phyloP scores from a whole-genome alignment of 2,113 vertebrate species.

The Albula glossodonta region DNA sequence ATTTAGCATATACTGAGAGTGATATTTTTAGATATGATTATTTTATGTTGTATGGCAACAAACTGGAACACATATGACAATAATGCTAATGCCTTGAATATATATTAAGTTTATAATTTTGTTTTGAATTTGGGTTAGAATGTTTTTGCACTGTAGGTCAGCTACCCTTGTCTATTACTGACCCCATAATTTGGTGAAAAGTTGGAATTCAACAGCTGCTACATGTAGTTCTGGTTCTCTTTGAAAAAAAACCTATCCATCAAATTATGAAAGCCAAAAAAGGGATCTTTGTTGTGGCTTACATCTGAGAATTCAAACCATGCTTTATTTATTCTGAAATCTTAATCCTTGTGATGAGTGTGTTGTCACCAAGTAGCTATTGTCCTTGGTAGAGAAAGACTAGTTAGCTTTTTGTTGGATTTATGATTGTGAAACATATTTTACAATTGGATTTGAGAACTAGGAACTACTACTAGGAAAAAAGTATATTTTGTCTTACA shows the following conservation, averaged over 20 bases:
- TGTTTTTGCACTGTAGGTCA: conserved; percentile 47
- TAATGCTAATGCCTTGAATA: conserved; percentile 27
- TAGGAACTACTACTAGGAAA: not conserved
- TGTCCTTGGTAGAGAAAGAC: not conserved
- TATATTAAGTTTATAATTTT: conserved; percentile 24
- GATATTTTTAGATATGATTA: conserved; percentile 8
- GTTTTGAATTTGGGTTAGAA: conserved; percentile 20
- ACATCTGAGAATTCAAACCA: conserved; percentile 14
- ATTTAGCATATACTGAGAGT: conserved; percentile 17
- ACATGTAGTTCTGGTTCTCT: not conserved
- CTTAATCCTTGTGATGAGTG: not conserved
- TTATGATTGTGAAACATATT: not conserved
- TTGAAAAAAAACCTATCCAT: not conserved
- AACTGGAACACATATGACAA: conserved; percentile 33
- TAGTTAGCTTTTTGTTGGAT: not conserved
- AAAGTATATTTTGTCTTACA: not conserved
- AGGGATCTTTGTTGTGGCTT: not conserved
- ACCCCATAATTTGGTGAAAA: conserved; percentile 13
- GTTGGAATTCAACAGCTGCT: conserved; percentile 28
- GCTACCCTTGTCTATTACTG: conserved; percentile 19
- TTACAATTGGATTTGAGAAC: not conserved
- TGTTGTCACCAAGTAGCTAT: not conserved
- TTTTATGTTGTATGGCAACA: conserved; percentile 15
- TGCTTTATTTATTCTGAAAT: conserved; percentile 5
- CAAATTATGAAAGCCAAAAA: not conserved